Evolutionary conservation across 2,888 invertebrate species (phyloP), one percentile per base, ranked within the genome.

Genomic region (Drosophila infuscata): DNA sequence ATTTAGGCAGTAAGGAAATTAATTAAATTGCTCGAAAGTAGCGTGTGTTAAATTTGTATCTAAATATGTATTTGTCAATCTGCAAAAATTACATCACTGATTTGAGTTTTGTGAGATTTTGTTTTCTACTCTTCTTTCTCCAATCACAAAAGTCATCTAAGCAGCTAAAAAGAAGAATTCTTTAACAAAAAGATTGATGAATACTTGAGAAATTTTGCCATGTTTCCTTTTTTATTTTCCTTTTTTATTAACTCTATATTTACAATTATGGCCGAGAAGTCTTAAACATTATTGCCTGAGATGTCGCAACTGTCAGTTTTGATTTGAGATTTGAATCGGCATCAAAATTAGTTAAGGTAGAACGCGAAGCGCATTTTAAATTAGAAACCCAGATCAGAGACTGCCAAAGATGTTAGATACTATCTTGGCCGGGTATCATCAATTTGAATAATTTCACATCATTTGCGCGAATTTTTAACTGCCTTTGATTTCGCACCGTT

Each of bases 401-500:
- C 59, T 46, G 52, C 36, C 69, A 8, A 67, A 25, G 20, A 46
- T 25, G 36, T 38, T 33, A 35, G 25, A 29, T 38, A 12, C 12
- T 36, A 32, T 53, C 25, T 53, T 12, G 33, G 20, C 20, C 20
- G 20, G 20, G 5, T 5, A 17, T 48, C 25, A 49, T 25, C 2
- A 38, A 54, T 41, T 57, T 70, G 12, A 56, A 52, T 71, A 56
- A 63, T 52, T 57, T 49, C 52, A 33, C 33, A 41, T 49, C n/a
- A 35, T 41, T 48, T 33, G 1, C 8, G n/a, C 20, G 30, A n/a
- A 35, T 53, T 33, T 66, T 74, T 58, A 68, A 62, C 82, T 76
- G 77, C 43, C 67, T 67, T 72, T 58, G 64, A 78, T 66, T 57
- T 49, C 48, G 52, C 51, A 38, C 25, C 46, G 46, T 46, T 46